Evolutionary conservation across 1,140 invertebrate genomes (phyloP).

Genomic region (Odontomachus brunneus): DNA sequence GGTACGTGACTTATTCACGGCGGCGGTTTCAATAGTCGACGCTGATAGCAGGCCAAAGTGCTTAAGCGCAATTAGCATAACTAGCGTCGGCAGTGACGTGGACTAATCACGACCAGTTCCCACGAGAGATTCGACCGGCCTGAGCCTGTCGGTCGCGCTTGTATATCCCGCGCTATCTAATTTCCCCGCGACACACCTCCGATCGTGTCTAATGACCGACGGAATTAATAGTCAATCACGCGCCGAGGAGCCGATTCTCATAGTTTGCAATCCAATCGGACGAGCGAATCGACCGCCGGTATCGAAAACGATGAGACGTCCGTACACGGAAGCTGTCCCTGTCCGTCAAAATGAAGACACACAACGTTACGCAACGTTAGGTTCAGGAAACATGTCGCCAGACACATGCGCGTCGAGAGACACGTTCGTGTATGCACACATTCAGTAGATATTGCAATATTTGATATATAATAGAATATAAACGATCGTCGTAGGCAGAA

Average conservation of each 20-base stretch:
- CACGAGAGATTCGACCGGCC: constrained; percentile 81
- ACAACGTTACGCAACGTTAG: too few relatives aligned
- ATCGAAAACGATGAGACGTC: constrained; percentile 29
- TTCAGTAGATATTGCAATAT: too few relatives aligned
- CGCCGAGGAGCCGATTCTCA: constrained; percentile 53
- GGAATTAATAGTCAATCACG: constrained; percentile 65
- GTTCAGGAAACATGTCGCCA: too few relatives aligned
- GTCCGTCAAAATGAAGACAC: too few relatives aligned
- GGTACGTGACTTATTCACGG: constrained; percentile 68
- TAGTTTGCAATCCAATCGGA: constrained; percentile 24
- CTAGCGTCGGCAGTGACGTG: constrained; percentile 82
- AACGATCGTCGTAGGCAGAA: too few relatives aligned
- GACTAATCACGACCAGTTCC: constrained; percentile 83
- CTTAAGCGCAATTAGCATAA: constrained; percentile 84
- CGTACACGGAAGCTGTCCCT: not conserved
- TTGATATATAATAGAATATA: too few relatives aligned
- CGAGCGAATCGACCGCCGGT: not conserved
- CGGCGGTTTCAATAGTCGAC: constrained; percentile 44
- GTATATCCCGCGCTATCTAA: constrained; percentile 50
- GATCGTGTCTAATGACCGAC: constrained; percentile 52
- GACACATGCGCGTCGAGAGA: too few relatives aligned
- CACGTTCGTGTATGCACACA: too few relatives aligned
- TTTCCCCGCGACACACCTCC: constrained; percentile 55
- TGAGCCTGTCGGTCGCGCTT: constrained; percentile 66
- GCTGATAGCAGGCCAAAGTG: constrained; percentile 76